A percentile compares a stretch with the other conserved stretches of the same genome.
These are phyloP conservation scores for Drosophila imparisetae DNA, from an alignment of 2,888 invertebrate species.

Conservation along the genomic window DNA sequence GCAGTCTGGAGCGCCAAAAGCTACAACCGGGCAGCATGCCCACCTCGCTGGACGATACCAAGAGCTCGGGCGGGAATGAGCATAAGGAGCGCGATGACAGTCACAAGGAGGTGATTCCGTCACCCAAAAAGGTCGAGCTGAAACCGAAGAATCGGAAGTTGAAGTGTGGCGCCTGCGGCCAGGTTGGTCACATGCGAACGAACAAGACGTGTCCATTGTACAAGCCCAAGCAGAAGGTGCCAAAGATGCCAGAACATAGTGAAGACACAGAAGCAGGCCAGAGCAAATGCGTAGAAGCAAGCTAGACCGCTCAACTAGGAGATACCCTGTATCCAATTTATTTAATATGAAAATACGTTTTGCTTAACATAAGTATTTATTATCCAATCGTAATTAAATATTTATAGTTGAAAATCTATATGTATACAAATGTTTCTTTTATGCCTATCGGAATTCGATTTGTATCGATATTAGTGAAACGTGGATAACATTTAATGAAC, in stretches of 20 bases:
- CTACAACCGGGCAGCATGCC: conserved; percentile 84
- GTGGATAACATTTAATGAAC: background rate
- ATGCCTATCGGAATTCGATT: background rate
- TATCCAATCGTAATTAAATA: background rate
- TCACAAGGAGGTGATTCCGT: conserved; percentile 87
- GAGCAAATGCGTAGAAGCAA: conserved; percentile 88
- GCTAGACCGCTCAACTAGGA: background rate
- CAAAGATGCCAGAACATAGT: conserved; percentile 91
- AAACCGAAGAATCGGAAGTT: conserved; percentile 94
- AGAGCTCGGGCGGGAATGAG: conserved; percentile 82
- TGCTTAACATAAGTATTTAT: background rate
- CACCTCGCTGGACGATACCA: conserved; percentile 84
- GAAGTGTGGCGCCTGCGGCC: conserved; percentile 98
- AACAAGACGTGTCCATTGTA: conserved; percentile 99
- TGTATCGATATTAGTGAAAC: too few relatives aligned
- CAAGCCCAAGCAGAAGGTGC: conserved; percentile 91
- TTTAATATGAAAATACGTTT: background rate
- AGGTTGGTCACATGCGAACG: conserved; percentile 88
- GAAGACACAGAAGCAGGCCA: conserved; percentile 93
- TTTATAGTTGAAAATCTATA: background rate
- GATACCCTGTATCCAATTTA: background rate
- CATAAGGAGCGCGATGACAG: conserved; percentile 81
- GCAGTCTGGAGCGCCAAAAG: conserved; percentile 91
- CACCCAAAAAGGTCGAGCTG: conserved; percentile 92
- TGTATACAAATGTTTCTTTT: background rate